phyloP scores from a whole-genome alignment of 1,140 invertebrate species.

The Papilio dardanus region DNA sequence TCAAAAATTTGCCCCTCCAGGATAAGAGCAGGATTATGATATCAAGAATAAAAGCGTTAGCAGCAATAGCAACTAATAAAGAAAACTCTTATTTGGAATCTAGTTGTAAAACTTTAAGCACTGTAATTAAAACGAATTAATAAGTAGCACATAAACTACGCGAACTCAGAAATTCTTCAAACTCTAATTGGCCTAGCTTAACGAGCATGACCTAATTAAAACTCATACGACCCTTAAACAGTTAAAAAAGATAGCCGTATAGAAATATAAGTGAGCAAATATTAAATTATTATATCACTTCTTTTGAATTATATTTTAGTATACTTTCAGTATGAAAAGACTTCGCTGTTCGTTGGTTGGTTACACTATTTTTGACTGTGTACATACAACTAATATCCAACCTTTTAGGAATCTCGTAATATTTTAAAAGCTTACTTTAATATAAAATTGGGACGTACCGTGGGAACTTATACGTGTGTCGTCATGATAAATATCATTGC shows the following conservation, averaged over 20 bases:
- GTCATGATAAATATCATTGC: constrained; percentile 40
- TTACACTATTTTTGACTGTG: background rate
- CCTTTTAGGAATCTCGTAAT: background rate
- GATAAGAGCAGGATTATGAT: too few species aligned
- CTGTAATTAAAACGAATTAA: constrained; percentile 9
- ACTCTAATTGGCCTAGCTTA: constrained; percentile 28
- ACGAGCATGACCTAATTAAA: constrained; percentile 32
- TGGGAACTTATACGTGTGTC: background rate
- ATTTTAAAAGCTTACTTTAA: background rate
- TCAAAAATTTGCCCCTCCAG: too few species aligned
- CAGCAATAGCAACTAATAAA: background rate
- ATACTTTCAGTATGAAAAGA: background rate
- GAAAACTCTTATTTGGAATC: background rate
- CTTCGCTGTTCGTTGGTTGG: background rate
- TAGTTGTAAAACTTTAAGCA: background rate
- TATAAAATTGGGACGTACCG: background rate
- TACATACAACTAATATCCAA: background rate
- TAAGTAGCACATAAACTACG: constrained; percentile 8
- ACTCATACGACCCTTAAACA: constrained; percentile 15
- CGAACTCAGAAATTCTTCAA: constrained; percentile 23
- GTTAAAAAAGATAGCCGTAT: constrained; percentile 10
- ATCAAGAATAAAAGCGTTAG: too few species aligned
- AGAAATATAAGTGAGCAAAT: background rate
- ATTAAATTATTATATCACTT: constrained; percentile 1
- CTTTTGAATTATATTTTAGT: background rate